Conservation (phyloP, 2,113 vertebrate genomes). For the Coracopsis vasa region DNA sequence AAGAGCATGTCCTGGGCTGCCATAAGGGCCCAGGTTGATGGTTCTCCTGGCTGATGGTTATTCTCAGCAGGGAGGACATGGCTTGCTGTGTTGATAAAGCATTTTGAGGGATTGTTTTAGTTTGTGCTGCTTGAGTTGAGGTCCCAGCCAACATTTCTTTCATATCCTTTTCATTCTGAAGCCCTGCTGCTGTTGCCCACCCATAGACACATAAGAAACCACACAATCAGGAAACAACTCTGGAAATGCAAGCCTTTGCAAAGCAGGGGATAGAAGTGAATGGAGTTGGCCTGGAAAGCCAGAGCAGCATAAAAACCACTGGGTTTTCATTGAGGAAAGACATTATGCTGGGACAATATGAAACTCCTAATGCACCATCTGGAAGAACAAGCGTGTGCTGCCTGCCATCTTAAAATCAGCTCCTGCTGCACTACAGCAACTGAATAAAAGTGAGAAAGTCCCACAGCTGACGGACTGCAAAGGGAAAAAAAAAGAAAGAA, state of each 20-base stretch:
- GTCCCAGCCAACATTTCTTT: not conserved
- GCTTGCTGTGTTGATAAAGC: not conserved
- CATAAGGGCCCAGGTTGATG: not conserved
- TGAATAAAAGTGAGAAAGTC: not conserved
- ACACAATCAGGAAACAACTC: not conserved
- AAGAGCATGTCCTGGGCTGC: not conserved
- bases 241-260: not conserved
- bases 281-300: not conserved
- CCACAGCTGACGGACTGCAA: not conserved
- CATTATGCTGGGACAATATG: not conserved
- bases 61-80: not conserved
- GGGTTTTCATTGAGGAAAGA: not conserved
- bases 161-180: not conserved
- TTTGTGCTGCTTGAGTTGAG: not conserved
- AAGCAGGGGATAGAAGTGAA: not conserved
- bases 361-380: not conserved
- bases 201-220: rapidly evolving
- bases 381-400: not conserved
- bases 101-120: not conserved
- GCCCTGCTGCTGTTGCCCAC: not conserved
- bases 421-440: not conserved
- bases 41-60: not conserved
- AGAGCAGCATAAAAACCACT: not conserved
- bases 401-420: not conserved
- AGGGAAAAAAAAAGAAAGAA: rapidly evolving